Percentiles rank a stretch among this genome's conserved stretches.
These are phyloP conservation scores for Drosophila flavopinicola DNA, from an alignment of 2,888 invertebrate species.

Conservation along the genomic window DNA sequence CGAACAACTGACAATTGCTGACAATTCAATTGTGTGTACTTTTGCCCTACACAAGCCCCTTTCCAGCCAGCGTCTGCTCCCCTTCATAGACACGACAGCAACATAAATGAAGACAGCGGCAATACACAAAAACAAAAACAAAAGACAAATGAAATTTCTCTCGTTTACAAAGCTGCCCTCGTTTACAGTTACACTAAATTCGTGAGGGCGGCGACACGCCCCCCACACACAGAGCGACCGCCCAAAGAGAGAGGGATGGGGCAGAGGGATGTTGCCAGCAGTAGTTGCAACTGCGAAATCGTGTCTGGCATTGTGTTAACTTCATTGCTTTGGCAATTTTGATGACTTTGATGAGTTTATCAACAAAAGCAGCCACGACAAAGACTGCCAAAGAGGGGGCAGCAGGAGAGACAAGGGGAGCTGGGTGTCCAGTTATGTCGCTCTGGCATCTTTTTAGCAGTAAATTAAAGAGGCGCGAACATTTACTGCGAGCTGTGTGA, in stretches of 20 bases:
- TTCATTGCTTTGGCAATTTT: constrained; percentile 59
- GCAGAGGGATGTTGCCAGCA: neutral
- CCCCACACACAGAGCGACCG: constrained; percentile 37
- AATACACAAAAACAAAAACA: constrained; percentile 2
- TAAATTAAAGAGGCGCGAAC: constrained; percentile 77
- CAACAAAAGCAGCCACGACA: constrained; percentile 48
- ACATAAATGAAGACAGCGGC: constrained; percentile 22
- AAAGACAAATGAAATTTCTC: constrained; percentile 31
- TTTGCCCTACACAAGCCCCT: neutral
- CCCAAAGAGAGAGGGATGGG: constrained; percentile 16
- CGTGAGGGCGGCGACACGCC: constrained; percentile 65
- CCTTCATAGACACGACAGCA: constrained; percentile 60
- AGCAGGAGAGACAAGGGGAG: neutral
- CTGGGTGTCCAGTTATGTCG: constrained; percentile 28
- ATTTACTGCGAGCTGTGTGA: constrained; percentile 70
- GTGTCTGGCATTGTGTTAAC: constrained; percentile 69
- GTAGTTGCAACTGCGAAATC: constrained; percentile 44
- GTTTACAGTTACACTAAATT: constrained; percentile 66
- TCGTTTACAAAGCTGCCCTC: constrained; percentile 24
- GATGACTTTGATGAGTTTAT: constrained; percentile 79
- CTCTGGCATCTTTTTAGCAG: constrained; percentile 33
- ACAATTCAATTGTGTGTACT: constrained; percentile 66
- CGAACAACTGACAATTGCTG: constrained; percentile 52
- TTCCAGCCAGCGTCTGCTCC: neutral
- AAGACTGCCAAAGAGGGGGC: neutral